A percentile compares a stretch with the other conserved stretches of the same genome.
phyloP scores from a whole-genome alignment of 2,888 invertebrate species.

The Branchipolynoe longqiensis region DNA sequence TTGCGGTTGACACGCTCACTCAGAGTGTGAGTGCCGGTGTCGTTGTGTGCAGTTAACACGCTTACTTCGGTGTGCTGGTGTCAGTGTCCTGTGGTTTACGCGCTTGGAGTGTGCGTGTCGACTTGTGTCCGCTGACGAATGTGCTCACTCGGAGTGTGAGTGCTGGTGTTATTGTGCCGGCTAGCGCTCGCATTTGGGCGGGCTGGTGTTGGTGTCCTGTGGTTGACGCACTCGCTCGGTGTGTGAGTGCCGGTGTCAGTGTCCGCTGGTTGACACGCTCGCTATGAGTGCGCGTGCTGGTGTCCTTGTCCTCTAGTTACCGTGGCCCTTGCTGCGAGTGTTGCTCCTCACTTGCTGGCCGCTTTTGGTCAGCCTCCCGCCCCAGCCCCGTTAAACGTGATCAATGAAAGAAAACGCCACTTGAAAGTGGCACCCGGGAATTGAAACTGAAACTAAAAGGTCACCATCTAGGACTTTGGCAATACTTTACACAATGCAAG shows the following conservation, averaged over 20 bases:
- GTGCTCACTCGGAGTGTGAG: too few relatives aligned
- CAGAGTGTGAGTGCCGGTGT: too few relatives aligned
- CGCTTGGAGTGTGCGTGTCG: too few relatives aligned
- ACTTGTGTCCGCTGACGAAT: too few relatives aligned
- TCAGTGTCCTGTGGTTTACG: too few relatives aligned
- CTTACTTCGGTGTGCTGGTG: too few relatives aligned
- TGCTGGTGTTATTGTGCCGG: too few relatives aligned
- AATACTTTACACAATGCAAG: conserved; percentile 69
- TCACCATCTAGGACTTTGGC: conserved; percentile 58
- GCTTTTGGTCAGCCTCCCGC: conserved; percentile 35
- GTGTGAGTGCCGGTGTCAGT: not conserved
- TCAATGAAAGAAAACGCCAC: conserved; percentile 41
- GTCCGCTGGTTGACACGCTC: not conserved
- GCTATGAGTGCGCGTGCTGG: not conserved
- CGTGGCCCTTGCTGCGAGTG: conserved; percentile 22
- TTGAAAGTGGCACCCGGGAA: conserved; percentile 50
- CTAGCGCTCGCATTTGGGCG: too few relatives aligned
- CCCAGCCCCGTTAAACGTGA: conserved; percentile 26
- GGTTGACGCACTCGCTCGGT: not conserved
- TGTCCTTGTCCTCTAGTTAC: not conserved
- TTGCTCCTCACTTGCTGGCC: conserved; percentile 4
- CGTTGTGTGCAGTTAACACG: too few relatives aligned
- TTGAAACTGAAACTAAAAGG: conserved; percentile 8
- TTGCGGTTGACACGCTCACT: not conserved
- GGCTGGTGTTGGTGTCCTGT: too few relatives aligned